Evolutionary conservation across 2,797 vertebrate species (phyloP), one percentile per base, ranked within the genome.

Genomic region (Intellagama lesueurii): DNA sequence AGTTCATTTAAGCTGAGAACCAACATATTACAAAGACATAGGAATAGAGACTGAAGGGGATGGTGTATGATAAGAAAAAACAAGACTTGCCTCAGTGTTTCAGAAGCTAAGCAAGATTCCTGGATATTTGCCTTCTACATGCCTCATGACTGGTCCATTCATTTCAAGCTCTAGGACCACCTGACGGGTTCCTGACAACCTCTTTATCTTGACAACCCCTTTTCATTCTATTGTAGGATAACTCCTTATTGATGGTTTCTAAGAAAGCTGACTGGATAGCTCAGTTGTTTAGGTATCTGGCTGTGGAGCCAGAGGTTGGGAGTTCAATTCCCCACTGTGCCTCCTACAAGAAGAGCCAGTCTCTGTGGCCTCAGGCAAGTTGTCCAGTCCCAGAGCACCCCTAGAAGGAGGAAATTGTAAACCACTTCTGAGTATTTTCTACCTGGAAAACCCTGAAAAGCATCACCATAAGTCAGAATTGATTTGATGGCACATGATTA

Each of bases 1-100:
- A 79, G 44, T 40, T 60, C 64, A 22, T 35, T 88, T 73, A 76
- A 92, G 87, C 79, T 32, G 49, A 91, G 68, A 87, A 70, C 35
- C 30, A 69, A 52, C 75, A 78, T 52, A 11, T 47, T 76, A 49
- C 28, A 68, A 70, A 19, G 47, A 85, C 0, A 0, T 66, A 87
- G 83, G 89, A 4, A 22, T 7, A 56, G 24, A 11, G 68, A 81
- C 28, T 9, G 52, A 60, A 60, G 5, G 78, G 44, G 47, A 81
- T 35, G 44, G 30, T 47, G 30, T 81, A 56, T 28, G 52, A 44
- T 60, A 60, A 68, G 17, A 28, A 22, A 52, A 56, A 12, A 7
- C 22, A 28, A 17, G 16, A 12, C 32, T 87, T 24, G 26, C 22
- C 24, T 17, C 40, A 28, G 17, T 32, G 16, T 78, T 84, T 72